These are phyloP conservation scores for Acronicta leporina DNA, from an alignment of 2,888 invertebrate genomes.

Conservation along the genomic window DNA sequence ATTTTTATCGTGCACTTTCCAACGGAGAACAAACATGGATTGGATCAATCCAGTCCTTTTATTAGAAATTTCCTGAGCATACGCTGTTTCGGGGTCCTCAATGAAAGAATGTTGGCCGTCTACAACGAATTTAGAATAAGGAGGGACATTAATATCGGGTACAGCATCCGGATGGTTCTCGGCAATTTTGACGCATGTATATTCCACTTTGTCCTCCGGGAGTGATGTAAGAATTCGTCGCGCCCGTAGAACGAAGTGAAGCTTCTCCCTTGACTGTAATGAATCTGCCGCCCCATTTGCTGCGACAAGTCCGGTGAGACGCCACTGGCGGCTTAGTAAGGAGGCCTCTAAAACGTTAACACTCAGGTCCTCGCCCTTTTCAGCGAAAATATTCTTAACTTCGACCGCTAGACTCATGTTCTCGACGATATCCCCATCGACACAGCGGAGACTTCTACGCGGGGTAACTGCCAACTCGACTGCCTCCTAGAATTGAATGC, in stretches of 20 bases:
- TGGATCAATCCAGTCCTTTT: slow-evolving; percentile 74
- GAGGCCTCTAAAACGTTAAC: slow-evolving; percentile 90
- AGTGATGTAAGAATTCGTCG: slow-evolving; percentile 65
- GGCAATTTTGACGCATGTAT: slow-evolving; percentile 74
- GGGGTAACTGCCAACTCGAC: slow-evolving; percentile 88
- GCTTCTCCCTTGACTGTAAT: slow-evolving; percentile 75
- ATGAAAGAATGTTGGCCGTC: slow-evolving; percentile 70
- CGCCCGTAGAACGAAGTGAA: slow-evolving; percentile 80
- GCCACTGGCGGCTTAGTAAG: slow-evolving; percentile 90
- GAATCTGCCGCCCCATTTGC: slow-evolving; percentile 68
- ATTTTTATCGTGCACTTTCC: slow-evolving; percentile 89
- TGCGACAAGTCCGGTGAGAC: slow-evolving; percentile 78
- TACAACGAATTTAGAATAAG: slow-evolving; percentile 75
- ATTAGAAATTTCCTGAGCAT: slow-evolving; percentile 50
- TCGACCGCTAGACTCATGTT: slow-evolving; percentile 91
- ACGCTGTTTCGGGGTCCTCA: slow-evolving; percentile 63
- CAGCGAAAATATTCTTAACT: slow-evolving; percentile 91
- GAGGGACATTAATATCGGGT: slow-evolving; percentile 64
- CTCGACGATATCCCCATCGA: slow-evolving; percentile 77
- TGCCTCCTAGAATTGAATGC: slow-evolving; percentile 79
- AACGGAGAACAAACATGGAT: slow-evolving; percentile 84
- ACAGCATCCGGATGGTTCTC: slow-evolving; percentile 64
- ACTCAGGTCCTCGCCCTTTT: slow-evolving; percentile 89
- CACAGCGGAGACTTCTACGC: slow-evolving; percentile 82
- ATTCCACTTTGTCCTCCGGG: slow-evolving; percentile 70